Percentiles rank a stretch among this genome's conserved stretches.
phyloP scores from a whole-genome alignment of 2,113 vertebrate genomes.

The Coptodon bakossiorum region DNA sequence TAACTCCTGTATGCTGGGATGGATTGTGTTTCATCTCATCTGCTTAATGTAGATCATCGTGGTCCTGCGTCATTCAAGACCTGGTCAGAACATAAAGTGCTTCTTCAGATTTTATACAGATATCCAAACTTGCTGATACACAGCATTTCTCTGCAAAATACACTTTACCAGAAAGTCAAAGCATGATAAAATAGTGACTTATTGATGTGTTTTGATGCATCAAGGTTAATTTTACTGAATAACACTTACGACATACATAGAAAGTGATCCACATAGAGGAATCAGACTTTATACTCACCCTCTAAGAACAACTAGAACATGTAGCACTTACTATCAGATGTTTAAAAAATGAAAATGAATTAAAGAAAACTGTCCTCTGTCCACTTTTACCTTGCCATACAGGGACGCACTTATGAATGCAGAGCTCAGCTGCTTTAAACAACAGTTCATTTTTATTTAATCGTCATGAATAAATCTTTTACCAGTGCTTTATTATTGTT shows the following conservation, averaged over 20 bases:
- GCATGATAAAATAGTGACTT: neutral
- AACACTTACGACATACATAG: neutral
- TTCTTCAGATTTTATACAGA: neutral
- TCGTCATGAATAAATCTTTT: neutral
- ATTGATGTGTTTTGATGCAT: neutral
- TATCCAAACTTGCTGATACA: neutral
- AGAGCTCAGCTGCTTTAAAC: slow-evolving; percentile 2
- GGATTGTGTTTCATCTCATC: neutral
- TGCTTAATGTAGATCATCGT: neutral
- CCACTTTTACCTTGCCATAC: neutral
- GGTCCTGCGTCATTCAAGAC: neutral
- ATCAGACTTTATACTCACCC: slow-evolving; percentile 6
- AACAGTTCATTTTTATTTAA: neutral
- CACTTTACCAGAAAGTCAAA: neutral
- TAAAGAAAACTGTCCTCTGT: neutral
- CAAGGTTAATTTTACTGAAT: neutral
- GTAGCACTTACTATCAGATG: slow-evolving; percentile 23
- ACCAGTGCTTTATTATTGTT: neutral
- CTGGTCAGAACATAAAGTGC: neutral
- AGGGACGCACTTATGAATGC: neutral
- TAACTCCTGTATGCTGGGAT: neutral
- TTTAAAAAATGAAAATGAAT: slow-evolving; percentile 22
- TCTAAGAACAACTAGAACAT: slow-evolving; percentile 15
- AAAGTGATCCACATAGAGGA: neutral
- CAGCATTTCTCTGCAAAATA: neutral